Base-by-base conservation (phyloP, 37 sponge, comb jelly and placozoan genomes). In the Sycon ciliatum region DNA sequence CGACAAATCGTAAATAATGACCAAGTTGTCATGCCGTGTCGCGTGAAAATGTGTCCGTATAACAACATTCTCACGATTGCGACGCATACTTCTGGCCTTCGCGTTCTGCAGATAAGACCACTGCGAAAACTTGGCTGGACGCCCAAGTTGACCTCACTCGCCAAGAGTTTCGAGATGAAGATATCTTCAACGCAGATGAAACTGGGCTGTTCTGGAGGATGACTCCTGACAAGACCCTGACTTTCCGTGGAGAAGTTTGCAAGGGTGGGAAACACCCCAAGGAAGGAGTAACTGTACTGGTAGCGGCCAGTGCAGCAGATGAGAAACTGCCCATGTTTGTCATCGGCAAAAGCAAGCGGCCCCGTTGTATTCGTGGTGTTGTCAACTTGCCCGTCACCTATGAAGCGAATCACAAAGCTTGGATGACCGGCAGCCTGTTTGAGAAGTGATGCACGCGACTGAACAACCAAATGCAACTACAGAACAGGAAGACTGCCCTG, bases 231-330 rank as follows among this genome's bases (percentile, higher is more conserved):
- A 60, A 60, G 26, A 11, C 63, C n/a, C 63, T 60, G 26, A 30
- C 63, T 60, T 60, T 60, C 63, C 63, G 63, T 60, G 63, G 63
- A 60, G 29, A 60, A n/a, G 63, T 60, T 26, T 60, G 63, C 26
- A 60, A 60, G 63, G 63, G 63, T n/a, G 63, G 63, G 63, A 60
- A 60, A 60, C 63, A 60, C 26, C 26, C 63, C n/a, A 23, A 23
- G 63, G 63, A 60, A 60, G 26, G 63, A 11, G 63, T 60, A 26
- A 60, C 63, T 23, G 16, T 60, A 27, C 63, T 60, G 29, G 63
- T 60, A 27, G 63, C 63, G n/a, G 63, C 63, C 26, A 60, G 63
- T 60, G 16, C 63, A 60, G 11, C 63, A 27, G 63, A 30, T 30
- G 26, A n/a, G 26, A 26, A 13, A 27, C 63, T 60, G n/a, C 63